Base-by-base conservation (phyloP, 2,888 invertebrate genomes). In the Drosophila anomelani region DNA sequence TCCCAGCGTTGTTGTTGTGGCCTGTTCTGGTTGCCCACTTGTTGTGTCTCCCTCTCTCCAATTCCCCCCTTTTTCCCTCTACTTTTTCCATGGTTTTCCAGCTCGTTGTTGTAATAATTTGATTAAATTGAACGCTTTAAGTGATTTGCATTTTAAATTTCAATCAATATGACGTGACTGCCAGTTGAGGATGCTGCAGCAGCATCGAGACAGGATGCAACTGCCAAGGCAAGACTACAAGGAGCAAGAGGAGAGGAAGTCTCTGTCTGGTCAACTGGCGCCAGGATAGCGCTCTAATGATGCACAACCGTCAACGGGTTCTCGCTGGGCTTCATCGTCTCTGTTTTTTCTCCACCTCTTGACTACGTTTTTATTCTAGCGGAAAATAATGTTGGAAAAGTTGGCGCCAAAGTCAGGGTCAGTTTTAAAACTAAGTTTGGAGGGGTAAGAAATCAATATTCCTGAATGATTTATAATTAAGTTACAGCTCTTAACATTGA, bases 101-200 rank as follows among this genome's bases (percentile, higher is more conserved):
- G 61, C 58, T 44, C 71, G 81, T 80, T 80, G 61, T 76, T 80
- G 84, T 74, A 89, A 89, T 85, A 88, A 88, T 88, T 89, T 85
- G 84, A 85, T 89, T 85, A 89, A 85, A 85, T 89, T 86, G 87
- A 80, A 83, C 86, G 87, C 84, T 89, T 88, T 85, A 85, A 89
- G 84, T 89, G 90, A 88, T 85, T 85, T 85, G 85, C 85, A 85
- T 85, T 85, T 89, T 76, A 85, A 89, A 85, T 85, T 89, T 89
- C 86, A 89, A 85, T 89, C 85, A 88, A 88, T 85, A 88, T 88
- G 88, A 81, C 74, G 81, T 73, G 76, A 63, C 70, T 75, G 58
- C 63, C 49, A 59, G 55, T 63, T 46, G 62, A 58, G 51, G 76
- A 58, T 61, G 57, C 62, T 57, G 29, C 76, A 15, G 17, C 26